Evolutionary conservation across 2,888 invertebrate genomes (phyloP), one percentile per base, ranked within the genome.

Genomic region (Polydrusus pterygomalis): DNA sequence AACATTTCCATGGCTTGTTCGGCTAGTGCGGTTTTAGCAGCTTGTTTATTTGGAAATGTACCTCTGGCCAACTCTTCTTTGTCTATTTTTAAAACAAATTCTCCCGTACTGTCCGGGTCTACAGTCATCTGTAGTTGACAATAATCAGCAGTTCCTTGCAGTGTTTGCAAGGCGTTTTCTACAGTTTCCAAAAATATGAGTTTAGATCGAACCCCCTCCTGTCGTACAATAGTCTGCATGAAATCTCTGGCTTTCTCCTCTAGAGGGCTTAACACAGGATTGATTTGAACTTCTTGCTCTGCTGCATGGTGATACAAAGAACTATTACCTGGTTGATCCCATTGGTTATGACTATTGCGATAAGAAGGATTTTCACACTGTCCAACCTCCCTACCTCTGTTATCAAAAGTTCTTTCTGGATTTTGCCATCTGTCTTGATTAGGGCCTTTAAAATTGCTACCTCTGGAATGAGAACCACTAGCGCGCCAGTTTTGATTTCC

Each of bases 1-100:
- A 84, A 70, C n/a, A 79, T 71, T 10, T 81, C 78, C 1, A 83
- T 25, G 8, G 80, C 82, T 70, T 77, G 73, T 75, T 82, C 82
- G n/a, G 80, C 80, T 56, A 84, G 62, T 10, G 74, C 70, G 65
- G 77, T 77, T 77, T 82, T 83, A 8, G 83, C 82, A 47, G 54
- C 7, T 72, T 78, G 78, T 38, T 79, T 78, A 45, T 43, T 73
- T 13, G 43, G 30, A 54, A 75, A 79, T 9, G 10, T 64, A 0
- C 79, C 79, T 67, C 65, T 77, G 1, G 56, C 77, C 10, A 81
- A 17, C 54, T 75, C 78, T 74, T 79, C 80, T 18, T 64, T 65
- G 25, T 56, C 68, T 74, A 76, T 70, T 73, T 69, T 67, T 49
- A 80, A 45, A 1, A 71, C 45, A 71, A 60, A 75, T 67, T 68